Evolutionary conservation across 2,113 vertebrate genomes (phyloP), one percentile per base, ranked within the genome.

Genomic region (Patagioenas fasciata): DNA sequence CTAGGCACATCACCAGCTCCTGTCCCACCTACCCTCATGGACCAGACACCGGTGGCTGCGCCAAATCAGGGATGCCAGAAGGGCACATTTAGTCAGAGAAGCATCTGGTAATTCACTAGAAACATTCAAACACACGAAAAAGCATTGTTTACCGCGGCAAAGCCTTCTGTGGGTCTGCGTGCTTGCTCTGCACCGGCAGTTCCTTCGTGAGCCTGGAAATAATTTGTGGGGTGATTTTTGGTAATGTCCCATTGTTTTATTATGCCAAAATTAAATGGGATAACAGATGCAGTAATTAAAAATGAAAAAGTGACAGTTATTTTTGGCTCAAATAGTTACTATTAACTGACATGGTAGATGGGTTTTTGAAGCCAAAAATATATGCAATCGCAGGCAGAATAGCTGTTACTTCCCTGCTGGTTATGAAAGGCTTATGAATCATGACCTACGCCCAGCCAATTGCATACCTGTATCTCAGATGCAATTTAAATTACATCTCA

Each of bases 231-330:
- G 25, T 65, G 91, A 87, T 88, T 96, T 97, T 85, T 91, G 85
- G 78, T 82, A 85, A 66, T 60, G 53, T 80, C 89, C 87, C 36
- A 62, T 93, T 95, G 93, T 93, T 64, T 84, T 89, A 79, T 73
- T 82, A 92, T 85, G 87, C 58, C 87, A 85, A 70, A 80, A 91
- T 91, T 89, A 95, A 96, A 92, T 87, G 44, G 70, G 77, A 85
- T 91, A 97, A 88, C 91, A 97, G 93, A 96, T 94, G 91, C 83
- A 88, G 54, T 94, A 97, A 97, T 97, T 97, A 97, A 96, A 95
- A 96, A 97, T 94, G 83, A 93, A 96, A 93, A 91, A 95, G 88
- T 91, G 86, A 67, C 65, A 57, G 82, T 88, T 97, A 95, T 97
- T 96, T 97, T 94, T 93, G 87, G 80, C 85, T 57, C 56, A 94